Percentiles rank a stretch among this genome's conserved stretches.
These are phyloP conservation scores for Cheilosia soror DNA, from an alignment of 2,888 invertebrate species.

Conservation along the genomic window DNA sequence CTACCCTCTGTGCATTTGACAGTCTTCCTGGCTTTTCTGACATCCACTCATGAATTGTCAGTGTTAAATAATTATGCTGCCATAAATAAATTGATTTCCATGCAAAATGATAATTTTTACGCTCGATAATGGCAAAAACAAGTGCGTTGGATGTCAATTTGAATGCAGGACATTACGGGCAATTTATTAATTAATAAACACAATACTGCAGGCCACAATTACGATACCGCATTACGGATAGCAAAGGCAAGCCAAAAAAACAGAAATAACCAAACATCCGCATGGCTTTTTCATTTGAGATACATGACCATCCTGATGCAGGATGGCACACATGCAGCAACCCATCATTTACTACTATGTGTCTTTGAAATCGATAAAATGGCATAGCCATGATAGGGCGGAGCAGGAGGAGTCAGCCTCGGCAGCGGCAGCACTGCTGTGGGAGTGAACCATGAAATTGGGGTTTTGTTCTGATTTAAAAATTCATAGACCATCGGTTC, in stretches of 20 bases:
- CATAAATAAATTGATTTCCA: slow-evolving; percentile 1
- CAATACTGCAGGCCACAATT: slow-evolving; percentile 57
- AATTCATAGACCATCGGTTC: slow-evolving; percentile 53
- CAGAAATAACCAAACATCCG: slow-evolving; percentile 44
- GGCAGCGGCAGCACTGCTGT: not conserved
- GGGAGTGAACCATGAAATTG: slow-evolving; percentile 65
- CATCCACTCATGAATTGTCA: too few species aligned
- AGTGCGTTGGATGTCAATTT: slow-evolving; percentile 45
- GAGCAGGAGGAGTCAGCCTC: too few species aligned
- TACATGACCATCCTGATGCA: slow-evolving; percentile 40
- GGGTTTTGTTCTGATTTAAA: slow-evolving; percentile 67
- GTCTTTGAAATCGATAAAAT: slow-evolving; percentile 42
- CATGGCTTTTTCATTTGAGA: slow-evolving; percentile 45
- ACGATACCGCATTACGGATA: slow-evolving; percentile 65
- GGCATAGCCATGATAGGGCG: slow-evolving; percentile 10
- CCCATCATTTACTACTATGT: slow-evolving; percentile 31
- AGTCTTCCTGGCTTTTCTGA: not conserved
- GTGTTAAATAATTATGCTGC: too few species aligned
- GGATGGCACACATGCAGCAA: slow-evolving; percentile 18
- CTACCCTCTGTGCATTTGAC: not conserved
- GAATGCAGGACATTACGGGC: slow-evolving; percentile 34
- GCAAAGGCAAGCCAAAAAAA: slow-evolving; percentile 31
- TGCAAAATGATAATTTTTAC: slow-evolving; percentile 19
- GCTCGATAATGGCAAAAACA: not conserved
- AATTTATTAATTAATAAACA: slow-evolving; percentile 71